Base-by-base conservation (phyloP, 2,888 invertebrate species). In the Andricus curvator region DNA sequence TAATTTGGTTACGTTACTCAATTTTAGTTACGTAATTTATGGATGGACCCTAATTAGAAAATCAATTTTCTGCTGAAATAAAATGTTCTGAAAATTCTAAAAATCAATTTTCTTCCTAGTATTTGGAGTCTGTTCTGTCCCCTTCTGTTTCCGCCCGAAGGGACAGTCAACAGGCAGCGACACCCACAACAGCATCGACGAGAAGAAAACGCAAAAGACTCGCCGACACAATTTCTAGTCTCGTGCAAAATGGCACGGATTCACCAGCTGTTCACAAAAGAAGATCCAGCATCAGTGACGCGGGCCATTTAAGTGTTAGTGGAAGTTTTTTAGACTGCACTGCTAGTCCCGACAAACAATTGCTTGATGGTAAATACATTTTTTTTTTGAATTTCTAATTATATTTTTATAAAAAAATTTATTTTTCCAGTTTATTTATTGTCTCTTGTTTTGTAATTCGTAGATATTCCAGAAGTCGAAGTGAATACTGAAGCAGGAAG, bases 301-400 rank as follows among this genome's bases (percentile, higher is more conserved):
- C 97, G 70, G 97, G 97, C 56, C 94, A 97, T 82, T 94, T 98
- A 81, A 97, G 97, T 85, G 95, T 97, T 79, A 97, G 97, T 85
- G 97, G 97, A 51, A 98, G 98, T 88, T 96, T 98, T 92, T 94
- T 98, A 84, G 98, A 98, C 92, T 97, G 96, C 89, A 98, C 98
- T 78, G 95, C 96, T 78, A 96, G 97, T 93, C 97, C 97, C 2
- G 96, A 96, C 87, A 96, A 95, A 85, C 93, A 94, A 80, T 83
- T 92, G 48, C 84, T 92, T 37, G 92, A 93, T 84, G 91, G 91
- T 91, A 80, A 88, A 88, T 86, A 67, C 9, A 74, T 5, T n/a
- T 51, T 17, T 74, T 17, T 8, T 74, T 25, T 1, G 5, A 11
- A 74, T 29, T 74, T 29, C 13, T 17, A 62, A 62, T 64, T 11